phyloP scores from a whole-genome alignment of 1,140 invertebrate genomes.

The Pogonomyrmex barbatus region DNA sequence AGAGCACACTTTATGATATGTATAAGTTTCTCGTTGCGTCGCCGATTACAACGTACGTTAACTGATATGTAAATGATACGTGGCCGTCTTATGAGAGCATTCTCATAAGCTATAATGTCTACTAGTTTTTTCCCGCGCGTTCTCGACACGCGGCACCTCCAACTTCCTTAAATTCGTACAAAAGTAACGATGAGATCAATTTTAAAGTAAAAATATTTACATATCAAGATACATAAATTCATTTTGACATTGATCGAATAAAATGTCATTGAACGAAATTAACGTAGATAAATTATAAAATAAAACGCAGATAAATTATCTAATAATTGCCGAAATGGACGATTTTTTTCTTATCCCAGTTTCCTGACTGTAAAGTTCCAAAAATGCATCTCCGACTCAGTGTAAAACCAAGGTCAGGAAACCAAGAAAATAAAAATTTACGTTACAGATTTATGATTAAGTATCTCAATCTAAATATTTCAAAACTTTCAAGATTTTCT shows the following conservation, averaged over 20 bases:
- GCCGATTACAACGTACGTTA: constrained; percentile 79
- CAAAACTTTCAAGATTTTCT: neutral
- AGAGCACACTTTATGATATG: constrained; percentile 83
- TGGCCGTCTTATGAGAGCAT: constrained; percentile 54
- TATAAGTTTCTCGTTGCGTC: constrained; percentile 80
- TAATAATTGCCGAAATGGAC: neutral
- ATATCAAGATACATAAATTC: neutral
- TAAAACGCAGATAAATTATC: neutral
- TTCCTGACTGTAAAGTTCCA: neutral
- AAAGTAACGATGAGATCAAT: constrained; percentile 18
- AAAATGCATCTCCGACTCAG: too few relatives aligned
- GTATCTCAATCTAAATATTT: neutral
- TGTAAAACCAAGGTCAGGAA: too few relatives aligned
- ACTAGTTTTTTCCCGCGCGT: constrained; percentile 20
- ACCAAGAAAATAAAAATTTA: neutral
- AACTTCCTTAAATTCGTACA: neutral
- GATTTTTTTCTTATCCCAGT: neutral
- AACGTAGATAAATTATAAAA: neutral
- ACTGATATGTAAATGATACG: constrained; percentile 83
- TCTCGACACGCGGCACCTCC: neutral
- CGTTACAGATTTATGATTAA: neutral
- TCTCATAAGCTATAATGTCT: constrained; percentile 52
- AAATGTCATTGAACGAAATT: neutral
- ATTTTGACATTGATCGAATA: neutral
- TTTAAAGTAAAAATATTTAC: neutral